A percentile compares a stretch with the other conserved stretches of the same genome.
Evolutionary conservation across 2,888 invertebrate species (phyloP).

Genomic region (Protonemura montana): DNA sequence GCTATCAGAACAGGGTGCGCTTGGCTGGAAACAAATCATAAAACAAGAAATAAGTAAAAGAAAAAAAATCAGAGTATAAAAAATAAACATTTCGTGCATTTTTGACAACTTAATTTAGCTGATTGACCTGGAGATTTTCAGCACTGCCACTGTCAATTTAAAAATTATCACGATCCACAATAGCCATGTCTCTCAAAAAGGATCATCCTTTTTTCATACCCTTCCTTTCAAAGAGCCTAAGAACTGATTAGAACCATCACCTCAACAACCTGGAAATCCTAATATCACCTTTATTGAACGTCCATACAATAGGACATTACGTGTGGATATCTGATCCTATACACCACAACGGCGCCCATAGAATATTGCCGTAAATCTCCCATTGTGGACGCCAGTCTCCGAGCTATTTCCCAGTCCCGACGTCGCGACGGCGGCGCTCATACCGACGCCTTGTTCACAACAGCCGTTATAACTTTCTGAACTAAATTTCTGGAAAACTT

Average conservation of each 20-base stretch:
- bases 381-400: background rate
- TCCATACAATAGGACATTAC: too few relatives aligned
- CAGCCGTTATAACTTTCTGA: background rate
- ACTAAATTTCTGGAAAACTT: too few relatives aligned
- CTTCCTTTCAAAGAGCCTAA: too few relatives aligned
- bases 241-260: too few relatives aligned
- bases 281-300: background rate
- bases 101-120: too few relatives aligned
- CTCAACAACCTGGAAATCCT: background rate
- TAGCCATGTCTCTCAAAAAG: too few relatives aligned
- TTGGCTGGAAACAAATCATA: conserved; percentile 50
- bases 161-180: too few relatives aligned
- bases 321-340: too few relatives aligned
- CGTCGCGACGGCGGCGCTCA: background rate
- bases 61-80: conserved; percentile 44
- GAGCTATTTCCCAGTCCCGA: background rate
- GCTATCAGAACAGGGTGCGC: conserved; percentile 43
- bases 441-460: background rate
- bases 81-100: conserved; percentile 10
- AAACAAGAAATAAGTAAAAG: conserved; percentile 55
- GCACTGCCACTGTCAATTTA: too few relatives aligned
- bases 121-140: too few relatives aligned
- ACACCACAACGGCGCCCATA: too few relatives aligned
- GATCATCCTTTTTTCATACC: too few relatives aligned
- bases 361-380: background rate